A percentile compares a stretch with the other conserved stretches of the same genome.
These are phyloP conservation scores for Channa striata DNA, from an alignment of 2,797 vertebrate species.

Conservation along the genomic window DNA sequence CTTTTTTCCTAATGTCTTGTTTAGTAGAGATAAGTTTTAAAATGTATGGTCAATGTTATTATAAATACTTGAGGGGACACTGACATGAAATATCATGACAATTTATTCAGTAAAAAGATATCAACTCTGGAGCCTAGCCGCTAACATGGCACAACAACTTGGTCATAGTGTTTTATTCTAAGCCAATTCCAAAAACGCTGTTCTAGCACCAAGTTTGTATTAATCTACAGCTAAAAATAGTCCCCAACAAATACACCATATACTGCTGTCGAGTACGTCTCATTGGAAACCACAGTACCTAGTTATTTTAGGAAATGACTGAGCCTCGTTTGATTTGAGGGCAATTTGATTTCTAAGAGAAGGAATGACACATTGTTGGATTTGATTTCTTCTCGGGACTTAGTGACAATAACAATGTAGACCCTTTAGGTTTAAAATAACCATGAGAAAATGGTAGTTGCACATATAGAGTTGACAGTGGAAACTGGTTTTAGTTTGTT, in stretches of 20 bases:
- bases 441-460: constrained; percentile 19
- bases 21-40: too few species aligned
- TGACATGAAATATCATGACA: too few species aligned
- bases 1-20: too few species aligned
- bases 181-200: too few species aligned
- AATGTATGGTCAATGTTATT: too few species aligned
- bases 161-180: too few species aligned
- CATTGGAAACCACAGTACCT: not conserved
- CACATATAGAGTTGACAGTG: constrained; percentile 56
- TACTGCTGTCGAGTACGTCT: not conserved
- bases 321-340: too few species aligned
- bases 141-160: too few species aligned
- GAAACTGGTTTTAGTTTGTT: constrained; percentile 72
- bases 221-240: not conserved
- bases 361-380: not conserved
- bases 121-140: too few species aligned
- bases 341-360: too few species aligned
- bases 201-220: not conserved
- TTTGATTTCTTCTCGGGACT: constrained; percentile 39
- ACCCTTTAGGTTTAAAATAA: not conserved
- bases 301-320: not conserved
- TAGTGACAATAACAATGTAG: constrained; percentile 27
- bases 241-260: not conserved
- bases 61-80: too few species aligned
- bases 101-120: too few species aligned